Conservation (phyloP, 2,113 vertebrate species). For the Sciurus niger region DNA sequence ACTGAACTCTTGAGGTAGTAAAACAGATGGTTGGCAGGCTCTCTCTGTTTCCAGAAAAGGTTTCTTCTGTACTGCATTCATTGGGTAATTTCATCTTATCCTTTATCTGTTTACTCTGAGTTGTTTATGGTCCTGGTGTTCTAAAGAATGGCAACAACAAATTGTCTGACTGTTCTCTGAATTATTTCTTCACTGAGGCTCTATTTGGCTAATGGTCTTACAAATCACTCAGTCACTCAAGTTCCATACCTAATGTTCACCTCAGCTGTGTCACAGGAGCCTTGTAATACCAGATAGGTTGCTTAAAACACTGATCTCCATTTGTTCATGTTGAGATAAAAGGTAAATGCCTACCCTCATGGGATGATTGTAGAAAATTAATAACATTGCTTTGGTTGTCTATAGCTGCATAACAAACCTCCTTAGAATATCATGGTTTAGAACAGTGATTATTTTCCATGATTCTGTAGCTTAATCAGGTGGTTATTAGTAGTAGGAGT, state of each 20-base stretch:
- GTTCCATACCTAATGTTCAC: not conserved
- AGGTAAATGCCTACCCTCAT: not conserved
- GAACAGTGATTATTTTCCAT: not conserved
- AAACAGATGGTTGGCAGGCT: not conserved
- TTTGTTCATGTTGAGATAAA: conserved; percentile 17
- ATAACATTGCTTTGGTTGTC: not conserved
- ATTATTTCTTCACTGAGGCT: not conserved
- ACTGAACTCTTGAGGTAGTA: not conserved
- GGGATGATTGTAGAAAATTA: not conserved
- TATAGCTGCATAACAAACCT: not conserved
- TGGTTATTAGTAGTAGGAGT: not conserved
- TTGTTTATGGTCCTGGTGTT: not conserved
- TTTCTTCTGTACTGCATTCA: not conserved
- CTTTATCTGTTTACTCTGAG: not conserved
- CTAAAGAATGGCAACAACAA: not conserved
- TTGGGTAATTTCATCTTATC: not conserved
- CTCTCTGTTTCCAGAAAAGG: not conserved
- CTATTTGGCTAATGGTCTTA: not conserved
- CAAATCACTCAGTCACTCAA: not conserved
- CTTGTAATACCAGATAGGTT: not conserved
- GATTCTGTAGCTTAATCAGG: not conserved
- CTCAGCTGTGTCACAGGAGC: not conserved
- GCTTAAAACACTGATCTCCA: not conserved
- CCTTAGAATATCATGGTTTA: not conserved
- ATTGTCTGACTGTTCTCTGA: not conserved